These are phyloP conservation scores for Montipora sp. DNA, from an alignment of 64 coral and sea anemone species.

Conservation along the genomic window DNA sequence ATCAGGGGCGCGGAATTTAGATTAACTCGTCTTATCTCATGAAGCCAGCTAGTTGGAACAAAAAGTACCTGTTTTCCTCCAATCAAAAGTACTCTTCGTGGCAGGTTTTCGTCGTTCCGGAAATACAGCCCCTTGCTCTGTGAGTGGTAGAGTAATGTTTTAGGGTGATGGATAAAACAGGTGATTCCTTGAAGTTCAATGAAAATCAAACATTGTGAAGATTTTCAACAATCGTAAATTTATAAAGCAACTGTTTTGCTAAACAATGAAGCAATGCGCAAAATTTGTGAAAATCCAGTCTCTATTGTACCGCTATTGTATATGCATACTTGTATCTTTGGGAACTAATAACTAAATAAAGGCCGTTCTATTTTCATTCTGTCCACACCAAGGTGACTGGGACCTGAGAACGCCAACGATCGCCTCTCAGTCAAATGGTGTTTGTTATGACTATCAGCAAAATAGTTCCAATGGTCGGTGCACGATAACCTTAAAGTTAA, in stretches of 20 bases:
- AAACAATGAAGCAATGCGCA: not conserved
- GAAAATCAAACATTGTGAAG: slow-evolving; percentile 18
- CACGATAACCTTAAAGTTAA: too few species aligned
- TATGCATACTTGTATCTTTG: not conserved
- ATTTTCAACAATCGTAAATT: not conserved
- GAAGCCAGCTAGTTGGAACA: slow-evolving; percentile 61
- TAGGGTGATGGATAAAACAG: slow-evolving; percentile 12
- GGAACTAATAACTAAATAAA: not conserved
- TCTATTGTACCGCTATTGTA: not conserved
- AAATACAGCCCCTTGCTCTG: not conserved
- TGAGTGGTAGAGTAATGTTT: slow-evolving; percentile 19
- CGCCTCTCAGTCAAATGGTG: not conserved
- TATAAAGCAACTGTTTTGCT: slow-evolving; percentile 10
- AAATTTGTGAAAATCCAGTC: not conserved
- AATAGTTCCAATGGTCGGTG: not conserved
- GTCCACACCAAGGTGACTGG: too few species aligned
- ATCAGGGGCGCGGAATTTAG: slow-evolving; percentile 82
- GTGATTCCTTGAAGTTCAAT: slow-evolving; percentile 25
- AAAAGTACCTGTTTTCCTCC: slow-evolving; percentile 45
- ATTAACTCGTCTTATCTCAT: slow-evolving; percentile 86
- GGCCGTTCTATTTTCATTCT: not conserved
- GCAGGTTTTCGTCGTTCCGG: slow-evolving; percentile 47
- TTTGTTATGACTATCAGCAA: not conserved
- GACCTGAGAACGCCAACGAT: too few species aligned
- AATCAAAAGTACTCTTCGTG: slow-evolving; percentile 75